phyloP scores from a whole-genome alignment of 2,888 invertebrate species.

The Autographa gamma region DNA sequence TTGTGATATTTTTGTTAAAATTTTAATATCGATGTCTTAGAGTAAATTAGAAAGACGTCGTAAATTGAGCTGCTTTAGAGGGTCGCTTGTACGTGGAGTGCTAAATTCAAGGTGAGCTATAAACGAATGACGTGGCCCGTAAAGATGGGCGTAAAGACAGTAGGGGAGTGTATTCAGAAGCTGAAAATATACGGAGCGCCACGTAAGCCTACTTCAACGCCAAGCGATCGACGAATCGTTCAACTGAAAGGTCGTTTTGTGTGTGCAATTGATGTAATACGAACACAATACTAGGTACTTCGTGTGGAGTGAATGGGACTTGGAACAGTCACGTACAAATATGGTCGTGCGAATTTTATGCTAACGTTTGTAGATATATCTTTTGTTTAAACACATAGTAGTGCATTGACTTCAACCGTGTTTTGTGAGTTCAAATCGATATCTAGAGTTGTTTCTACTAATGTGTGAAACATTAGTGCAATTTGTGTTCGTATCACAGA shows the following conservation, averaged over 20 bases:
- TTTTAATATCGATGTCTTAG: slow-evolving; percentile 47
- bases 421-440: slow-evolving; percentile 19
- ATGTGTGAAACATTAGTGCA: slow-evolving; percentile 49
- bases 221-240: slow-evolving; percentile 63
- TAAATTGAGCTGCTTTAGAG: slow-evolving; percentile 53
- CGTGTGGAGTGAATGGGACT: slow-evolving; percentile 37
- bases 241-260: slow-evolving; percentile 55
- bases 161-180: slow-evolving; percentile 57
- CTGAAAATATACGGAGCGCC: slow-evolving; percentile 62
- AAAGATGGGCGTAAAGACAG: slow-evolving; percentile 65
- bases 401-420: slow-evolving; percentile 31
- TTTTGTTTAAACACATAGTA: slow-evolving; percentile 17
- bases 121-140: slow-evolving; percentile 70
- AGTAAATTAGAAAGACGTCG: slow-evolving; percentile 53
- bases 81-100: slow-evolving; percentile 43
- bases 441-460: slow-evolving; percentile 16
- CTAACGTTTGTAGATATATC: slow-evolving; percentile 3
- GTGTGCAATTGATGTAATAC: slow-evolving; percentile 70
- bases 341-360: slow-evolving; percentile 16
- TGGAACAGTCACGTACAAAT: slow-evolving; percentile 8
- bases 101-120: slow-evolving; percentile 71
- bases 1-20: slow-evolving; percentile 27
- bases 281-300: slow-evolving; percentile 69
- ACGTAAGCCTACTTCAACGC: slow-evolving; percentile 70
- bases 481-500: slow-evolving; percentile 79